phyloP scores from a whole-genome alignment of 2,113 vertebrate species.

The Actinemys pallida region DNA sequence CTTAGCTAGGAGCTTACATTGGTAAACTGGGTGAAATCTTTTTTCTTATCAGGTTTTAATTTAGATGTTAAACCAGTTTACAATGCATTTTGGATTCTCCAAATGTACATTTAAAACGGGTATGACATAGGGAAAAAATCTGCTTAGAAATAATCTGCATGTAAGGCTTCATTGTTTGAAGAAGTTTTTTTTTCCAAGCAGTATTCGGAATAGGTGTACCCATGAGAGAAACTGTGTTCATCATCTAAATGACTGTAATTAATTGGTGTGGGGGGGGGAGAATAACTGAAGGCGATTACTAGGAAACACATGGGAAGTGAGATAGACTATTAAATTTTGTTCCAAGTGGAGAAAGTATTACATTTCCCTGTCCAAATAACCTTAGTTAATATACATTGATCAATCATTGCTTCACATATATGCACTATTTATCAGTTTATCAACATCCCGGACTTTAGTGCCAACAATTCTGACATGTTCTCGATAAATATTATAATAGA shows the following conservation, averaged over 20 bases:
- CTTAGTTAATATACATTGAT: slow-evolving; percentile 65
- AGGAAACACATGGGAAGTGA: slow-evolving; percentile 45
- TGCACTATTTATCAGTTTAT: slow-evolving; percentile 47
- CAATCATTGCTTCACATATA: background rate
- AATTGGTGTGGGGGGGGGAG: slow-evolving; percentile 44
- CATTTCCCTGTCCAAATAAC: slow-evolving; percentile 58
- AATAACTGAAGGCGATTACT: slow-evolving; percentile 42
- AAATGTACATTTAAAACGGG: background rate
- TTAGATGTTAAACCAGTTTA: background rate
- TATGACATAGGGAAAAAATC: background rate
- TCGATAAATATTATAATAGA: slow-evolving; percentile 60
- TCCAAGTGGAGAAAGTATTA: slow-evolving; percentile 34
- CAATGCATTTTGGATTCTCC: slow-evolving; percentile 17
- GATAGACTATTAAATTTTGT: slow-evolving; percentile 47
- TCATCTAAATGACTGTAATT: slow-evolving; percentile 69
- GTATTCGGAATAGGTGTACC: background rate
- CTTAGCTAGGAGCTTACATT: slow-evolving; percentile 3
- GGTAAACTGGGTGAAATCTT: slow-evolving; percentile 24
- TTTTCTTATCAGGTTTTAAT: slow-evolving; percentile 28
- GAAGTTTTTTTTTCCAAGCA: slow-evolving; percentile 18
- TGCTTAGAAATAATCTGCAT: slow-evolving; percentile 21
- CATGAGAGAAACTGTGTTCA: slow-evolving; percentile 36
- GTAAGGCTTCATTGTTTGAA: background rate
- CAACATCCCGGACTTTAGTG: slow-evolving; percentile 39
- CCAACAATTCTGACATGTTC: slow-evolving; percentile 53